Base-by-base conservation (phyloP, 2,888 invertebrate genomes). In the Andrena dorsata region DNA sequence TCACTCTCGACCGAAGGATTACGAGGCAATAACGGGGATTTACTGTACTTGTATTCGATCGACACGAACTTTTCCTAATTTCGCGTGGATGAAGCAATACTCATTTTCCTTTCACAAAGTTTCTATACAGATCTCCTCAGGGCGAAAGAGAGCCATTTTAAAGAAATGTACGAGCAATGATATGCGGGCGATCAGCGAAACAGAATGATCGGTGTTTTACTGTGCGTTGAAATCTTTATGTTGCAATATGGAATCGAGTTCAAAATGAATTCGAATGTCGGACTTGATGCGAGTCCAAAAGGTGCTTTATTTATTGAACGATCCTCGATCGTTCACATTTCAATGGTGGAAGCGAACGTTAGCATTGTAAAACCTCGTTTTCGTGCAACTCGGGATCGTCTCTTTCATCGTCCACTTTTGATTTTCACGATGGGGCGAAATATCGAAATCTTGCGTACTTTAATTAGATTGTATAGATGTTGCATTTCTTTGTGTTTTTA, bases 401-500 rank as follows among this genome's bases (percentile, higher is more conserved):
- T 13, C 41, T 47, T 16, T 47, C 64, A 23, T 65, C 26, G 26
- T 47, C 47, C 26, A 41, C 16, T 64, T 64, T n/a, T 49, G 26
- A 10, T 26, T 56, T 56, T 26, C 23, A 20, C 8, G 4, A 23
- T 10, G 53, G 53, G 53, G 3, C 53, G 56, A 56, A 56, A 26
- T 56, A 56, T 56, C 56, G 20, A 56, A 56, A 26, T 53, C 35
- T 72, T 20, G 26, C 53, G n/a, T 81, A 81, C 68, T 65, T 74
- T 76, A 28, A 49, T 28, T 41, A 23, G 28, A 20, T 23, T 53
- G 53, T 71, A 53, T 75, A 23, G 80, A 90, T 85, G 86, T 90
- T 90, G 86, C 89, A 89, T 89, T 89, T 89, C 41, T 63, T 66
- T 56, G 23, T 58, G 30, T 66, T 66, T 86, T 84, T 90, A 89